A percentile compares a stretch with the other conserved stretches of the same genome.
Evolutionary conservation across 2,797 vertebrate genomes (phyloP).

Genomic region (Odontamblyopus lacepedii): DNA sequence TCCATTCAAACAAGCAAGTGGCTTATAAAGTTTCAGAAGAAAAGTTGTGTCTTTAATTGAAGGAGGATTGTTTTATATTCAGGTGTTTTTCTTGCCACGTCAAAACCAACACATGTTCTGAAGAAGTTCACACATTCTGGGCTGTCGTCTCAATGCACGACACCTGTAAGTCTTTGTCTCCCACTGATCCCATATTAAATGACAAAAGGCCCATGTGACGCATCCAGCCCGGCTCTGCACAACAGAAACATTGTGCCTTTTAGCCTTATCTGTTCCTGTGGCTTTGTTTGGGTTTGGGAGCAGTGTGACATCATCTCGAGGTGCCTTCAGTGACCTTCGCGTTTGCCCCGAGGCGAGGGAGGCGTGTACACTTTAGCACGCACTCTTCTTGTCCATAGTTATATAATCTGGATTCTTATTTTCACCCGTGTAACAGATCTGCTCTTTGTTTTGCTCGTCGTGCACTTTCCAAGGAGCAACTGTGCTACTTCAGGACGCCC

Average conservation of each 20-base stretch:
- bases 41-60: no score
- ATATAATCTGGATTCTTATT: not conserved
- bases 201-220: not conserved
- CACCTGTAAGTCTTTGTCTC: not conserved
- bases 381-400: conserved; percentile 39
- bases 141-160: not conserved
- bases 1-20: no score
- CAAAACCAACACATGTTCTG: no score
- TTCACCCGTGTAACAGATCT: not conserved
- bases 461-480: not conserved
- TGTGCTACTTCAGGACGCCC: not conserved
- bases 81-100: no score
- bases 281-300: not conserved
- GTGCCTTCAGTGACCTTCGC: not conserved
- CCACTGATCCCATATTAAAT: not conserved
- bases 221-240: not conserved
- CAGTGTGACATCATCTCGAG: conserved; percentile 7
- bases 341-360: not conserved
- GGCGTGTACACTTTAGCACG: conserved; percentile 2
- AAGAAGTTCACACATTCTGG: not conserved
- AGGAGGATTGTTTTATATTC: no score
- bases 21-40: no score
- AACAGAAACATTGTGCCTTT: not conserved
- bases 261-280: not conserved
- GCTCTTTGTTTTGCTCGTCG: not conserved